Base-by-base conservation (phyloP, 2,888 invertebrate genomes). In the Zygothrica quintamaculata region DNA sequence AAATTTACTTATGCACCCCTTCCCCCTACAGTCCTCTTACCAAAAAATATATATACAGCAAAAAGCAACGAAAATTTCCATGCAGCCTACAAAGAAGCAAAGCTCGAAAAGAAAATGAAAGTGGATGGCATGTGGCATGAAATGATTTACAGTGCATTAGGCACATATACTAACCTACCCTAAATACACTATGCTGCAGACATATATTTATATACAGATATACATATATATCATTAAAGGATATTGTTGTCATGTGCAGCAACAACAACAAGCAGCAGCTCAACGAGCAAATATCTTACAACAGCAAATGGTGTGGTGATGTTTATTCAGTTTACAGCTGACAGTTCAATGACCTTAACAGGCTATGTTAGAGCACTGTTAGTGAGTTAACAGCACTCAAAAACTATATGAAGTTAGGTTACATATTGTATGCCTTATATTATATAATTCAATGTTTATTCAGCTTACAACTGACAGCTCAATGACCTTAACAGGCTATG, bases 131-230 rank as follows among this genome's bases (percentile, higher is more conserved):
- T 58, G 48, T 53, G 58, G 39, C 59, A 57, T 43, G 57, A 56
- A 70, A 68, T 62, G 66, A 55, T 61, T 80, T 75, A 73, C 84
- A 85, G 58, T 80, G 75, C 84, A 82, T 82, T 82, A 85, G 68
- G 58, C 65, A 50, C 37, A 26, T 44, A 34, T 16, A 43, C 13
- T 12, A 34, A 3, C 5, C 34, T 9, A 33, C 33, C 3, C 29
- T 8, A 29, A 7, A 29, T 12, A 6, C 34, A 12, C 11, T 12
- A 6, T 12, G 1, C 13, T 48, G 40, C 8, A 8, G 36, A 12
- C 7, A 34, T 8, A 39, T 12, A 25, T n/a, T n/a, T 26, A 46
- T 33, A 57, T 3, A n/a, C 6, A 29, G 2, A 31, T 4, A 42
- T 9, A 13, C 13, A 18, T 15, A 39, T 70, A 67, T 60, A 60